A percentile compares a stretch with the other conserved stretches of the same genome.
Conservation (phyloP, 2,113 vertebrate genomes). For the Phodopus roborovskii region DNA sequence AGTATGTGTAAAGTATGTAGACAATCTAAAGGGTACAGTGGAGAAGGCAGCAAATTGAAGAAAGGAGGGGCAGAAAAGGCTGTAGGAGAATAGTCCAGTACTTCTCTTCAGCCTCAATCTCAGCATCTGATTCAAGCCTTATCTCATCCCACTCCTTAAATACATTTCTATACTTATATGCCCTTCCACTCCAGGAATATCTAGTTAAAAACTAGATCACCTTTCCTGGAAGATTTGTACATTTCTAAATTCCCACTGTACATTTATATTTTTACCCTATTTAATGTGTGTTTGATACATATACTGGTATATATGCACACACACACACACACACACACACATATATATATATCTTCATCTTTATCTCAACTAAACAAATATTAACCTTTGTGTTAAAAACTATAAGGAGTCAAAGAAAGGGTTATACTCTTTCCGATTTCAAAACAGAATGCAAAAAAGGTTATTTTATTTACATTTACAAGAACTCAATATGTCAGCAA, state of each 20-base stretch:
- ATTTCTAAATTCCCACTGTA: background rate
- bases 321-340: background rate
- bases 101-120: conserved; percentile 27
- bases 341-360: conserved; percentile 10
- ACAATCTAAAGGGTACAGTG: background rate
- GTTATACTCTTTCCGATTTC: conserved; percentile 41
- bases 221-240: conserved; percentile 26
- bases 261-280: background rate
- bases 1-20: conserved; percentile 7
- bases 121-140: conserved; percentile 49
- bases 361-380: conserved; percentile 19
- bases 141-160: conserved; percentile 55
- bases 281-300: conserved; percentile 10
- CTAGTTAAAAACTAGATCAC: conserved; percentile 38
- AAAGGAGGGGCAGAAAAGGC: background rate
- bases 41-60: conserved; percentile 16
- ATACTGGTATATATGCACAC: background rate
- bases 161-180: conserved; percentile 26
- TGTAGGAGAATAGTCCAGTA: conserved; percentile 36
- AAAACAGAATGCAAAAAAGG: conserved; percentile 50
- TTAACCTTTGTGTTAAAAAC: conserved; percentile 46
- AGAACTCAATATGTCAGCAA: conserved; percentile 53
- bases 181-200: conserved; percentile 52
- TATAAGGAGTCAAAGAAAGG: conserved; percentile 48
- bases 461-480: conserved; percentile 60